Conservation (phyloP, 2,797 vertebrate species). For the Rhinophrynus dorsalis region DNA sequence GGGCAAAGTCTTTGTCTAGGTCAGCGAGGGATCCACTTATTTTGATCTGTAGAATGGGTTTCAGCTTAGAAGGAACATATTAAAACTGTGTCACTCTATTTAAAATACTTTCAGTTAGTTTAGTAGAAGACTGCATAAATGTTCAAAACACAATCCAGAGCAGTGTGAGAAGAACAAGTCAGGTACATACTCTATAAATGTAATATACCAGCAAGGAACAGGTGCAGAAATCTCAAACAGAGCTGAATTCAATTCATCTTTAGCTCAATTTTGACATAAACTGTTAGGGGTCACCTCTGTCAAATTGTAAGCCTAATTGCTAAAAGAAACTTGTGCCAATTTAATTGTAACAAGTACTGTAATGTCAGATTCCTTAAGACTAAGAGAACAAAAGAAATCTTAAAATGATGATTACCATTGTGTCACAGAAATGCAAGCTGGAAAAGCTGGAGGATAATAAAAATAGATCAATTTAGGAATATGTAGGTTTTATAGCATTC, state of each 20-base stretch:
- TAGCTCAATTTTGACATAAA: background rate
- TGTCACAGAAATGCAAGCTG: constrained; percentile 16
- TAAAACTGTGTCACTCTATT: background rate
- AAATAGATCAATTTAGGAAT: constrained; percentile 24
- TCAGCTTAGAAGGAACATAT: background rate
- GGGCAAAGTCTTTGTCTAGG: constrained; percentile 2
- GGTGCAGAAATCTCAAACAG: background rate
- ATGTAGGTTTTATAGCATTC: constrained; percentile 6
- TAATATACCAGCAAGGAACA: background rate
- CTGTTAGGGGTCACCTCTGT: background rate
- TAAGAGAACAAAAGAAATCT: constrained; percentile 16
- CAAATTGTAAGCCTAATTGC: constrained; percentile 21
- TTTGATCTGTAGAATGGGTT: background rate
- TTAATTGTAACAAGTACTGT: background rate
- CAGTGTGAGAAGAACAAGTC: background rate
- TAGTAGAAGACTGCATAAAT: background rate
- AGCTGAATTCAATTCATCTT: background rate
- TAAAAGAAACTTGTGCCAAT: background rate
- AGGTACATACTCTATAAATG: background rate
- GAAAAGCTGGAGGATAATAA: background rate
- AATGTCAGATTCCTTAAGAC: constrained; percentile 10
- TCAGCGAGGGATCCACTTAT: background rate
- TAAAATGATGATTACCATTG: constrained; percentile 30
- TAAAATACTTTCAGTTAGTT: constrained; percentile 18
- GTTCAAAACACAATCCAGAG: background rate